phyloP scores from a whole-genome alignment of 2,797 vertebrate species.

The Phrynocephalus vlangalii region DNA sequence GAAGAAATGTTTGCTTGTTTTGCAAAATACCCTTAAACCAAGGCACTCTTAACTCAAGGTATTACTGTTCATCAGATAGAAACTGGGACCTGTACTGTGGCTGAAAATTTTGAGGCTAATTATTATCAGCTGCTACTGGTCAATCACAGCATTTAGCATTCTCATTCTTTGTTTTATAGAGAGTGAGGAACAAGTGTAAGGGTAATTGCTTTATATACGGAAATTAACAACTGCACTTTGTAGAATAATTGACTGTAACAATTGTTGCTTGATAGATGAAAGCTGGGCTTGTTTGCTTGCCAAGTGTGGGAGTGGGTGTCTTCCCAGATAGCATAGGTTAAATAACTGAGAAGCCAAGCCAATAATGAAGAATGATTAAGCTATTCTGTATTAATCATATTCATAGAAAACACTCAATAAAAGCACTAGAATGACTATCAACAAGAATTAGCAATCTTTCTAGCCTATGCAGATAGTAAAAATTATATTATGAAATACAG shows the following conservation, averaged over 20 bases:
- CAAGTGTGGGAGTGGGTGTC: background rate
- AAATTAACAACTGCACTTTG: background rate
- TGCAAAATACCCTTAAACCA: too few species aligned
- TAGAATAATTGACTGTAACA: background rate
- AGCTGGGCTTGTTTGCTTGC: background rate
- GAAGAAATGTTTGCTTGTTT: too few species aligned
- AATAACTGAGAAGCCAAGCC: background rate
- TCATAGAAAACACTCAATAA: background rate
- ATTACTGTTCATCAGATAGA: too few species aligned
- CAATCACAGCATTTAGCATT: background rate
- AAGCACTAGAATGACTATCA: slow-evolving; percentile 18
- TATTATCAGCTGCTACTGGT: background rate
- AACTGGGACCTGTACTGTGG: background rate
- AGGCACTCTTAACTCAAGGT: too few species aligned
- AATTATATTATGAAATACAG: slow-evolving; percentile 36
- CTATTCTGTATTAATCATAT: slow-evolving; percentile 36
- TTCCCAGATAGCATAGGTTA: slow-evolving; percentile 5
- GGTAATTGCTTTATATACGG: background rate
- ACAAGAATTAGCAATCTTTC: slow-evolving; percentile 35
- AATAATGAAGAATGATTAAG: background rate
- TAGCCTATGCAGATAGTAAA: slow-evolving; percentile 14
- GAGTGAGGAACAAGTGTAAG: background rate
- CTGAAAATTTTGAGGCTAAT: slow-evolving; percentile 45
- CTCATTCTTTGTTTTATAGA: background rate
- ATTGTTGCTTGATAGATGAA: background rate